Percentiles rank a stretch among this genome's conserved stretches.
Evolutionary conservation across 2,113 vertebrate genomes (phyloP).

Genomic region (Greenwoodochromis staneri): DNA sequence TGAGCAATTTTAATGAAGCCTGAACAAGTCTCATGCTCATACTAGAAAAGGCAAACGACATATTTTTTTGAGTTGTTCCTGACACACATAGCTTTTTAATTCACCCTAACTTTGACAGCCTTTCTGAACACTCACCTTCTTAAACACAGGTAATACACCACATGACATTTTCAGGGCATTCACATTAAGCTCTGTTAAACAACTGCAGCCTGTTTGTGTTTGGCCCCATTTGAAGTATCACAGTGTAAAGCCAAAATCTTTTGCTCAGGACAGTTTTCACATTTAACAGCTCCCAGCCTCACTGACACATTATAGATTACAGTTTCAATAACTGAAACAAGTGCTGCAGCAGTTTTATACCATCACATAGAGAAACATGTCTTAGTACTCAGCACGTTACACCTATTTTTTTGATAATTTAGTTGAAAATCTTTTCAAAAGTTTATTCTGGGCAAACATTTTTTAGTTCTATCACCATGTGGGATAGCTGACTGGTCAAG

Average conservation of each 20-base stretch:
- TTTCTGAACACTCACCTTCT: not conserved
- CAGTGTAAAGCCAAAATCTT: not conserved
- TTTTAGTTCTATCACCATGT: not conserved
- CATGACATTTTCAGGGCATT: not conserved
- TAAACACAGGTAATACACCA: fast-evolving
- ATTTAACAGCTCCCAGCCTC: not conserved
- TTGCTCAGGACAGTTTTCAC: not conserved
- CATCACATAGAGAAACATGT: not conserved
- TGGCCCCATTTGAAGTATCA: fast-evolving
- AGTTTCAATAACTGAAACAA: not conserved
- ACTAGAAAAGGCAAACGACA: not conserved
- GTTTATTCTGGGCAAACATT: not conserved
- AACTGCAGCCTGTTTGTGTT: not conserved
- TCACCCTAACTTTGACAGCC: not conserved
- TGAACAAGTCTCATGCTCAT: not conserved
- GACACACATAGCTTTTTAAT: not conserved
- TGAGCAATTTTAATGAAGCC: fast-evolving
- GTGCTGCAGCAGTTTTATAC: not conserved
- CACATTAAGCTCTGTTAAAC: not conserved
- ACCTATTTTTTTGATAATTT: not conserved
- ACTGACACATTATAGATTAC: not conserved
- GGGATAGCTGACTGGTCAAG: not conserved
- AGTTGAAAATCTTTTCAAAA: not conserved
- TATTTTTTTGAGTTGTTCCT: not conserved
- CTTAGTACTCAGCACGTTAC: not conserved